Base-by-base conservation (phyloP, 2,888 invertebrate species). In the Strigamia transsilvanica region DNA sequence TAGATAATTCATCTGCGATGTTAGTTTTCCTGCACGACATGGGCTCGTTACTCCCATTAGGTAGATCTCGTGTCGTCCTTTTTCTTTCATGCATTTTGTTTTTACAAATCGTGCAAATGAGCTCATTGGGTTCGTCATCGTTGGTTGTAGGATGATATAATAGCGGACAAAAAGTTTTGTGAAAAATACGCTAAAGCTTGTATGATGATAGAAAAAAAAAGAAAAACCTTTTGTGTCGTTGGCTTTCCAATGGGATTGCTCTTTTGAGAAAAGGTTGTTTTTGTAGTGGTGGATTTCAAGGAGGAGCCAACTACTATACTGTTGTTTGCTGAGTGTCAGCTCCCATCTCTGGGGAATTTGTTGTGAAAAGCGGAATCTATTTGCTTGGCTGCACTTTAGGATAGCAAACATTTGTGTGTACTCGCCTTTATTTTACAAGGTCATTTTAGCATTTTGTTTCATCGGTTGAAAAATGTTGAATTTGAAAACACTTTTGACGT, bases 211-310 rank as follows among this genome's bases (percentile, higher is more conserved):
- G 51, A n/a, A 51, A 13, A 51, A 51, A 38, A 38, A 38, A 38
- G 2, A 51, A 51, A 18, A 18, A 18, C 18, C 51, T 51, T 51
- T 51, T 51, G 51, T 51, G 51, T 2, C 51, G 51, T 51, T 51
- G 38, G 51, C 51, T 51, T 51, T 51, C 51, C 51, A 51, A 51
- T 51, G 51, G 51, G 51, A 51, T 51, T 51, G 51, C 51, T 51
- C 51, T 51, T 51, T 51, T 51, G 51, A 51, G 51, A 51, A 51
- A 51, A 51, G 51, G 51, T 51, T 51, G 51, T 51, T 51, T 51
- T 4, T 51, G 51, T 51, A 51, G 51, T 51, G 12, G n/a, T 51
- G 51, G 51, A 51, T 51, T 51, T 51, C 51, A 51, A 51, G 51
- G 51, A 51, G 51, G 51, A 51, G 51, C 51, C 51, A 51, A 38